Evolutionary conservation across 2,113 vertebrate species (phyloP).

Genomic region (Ploceus nigricollis): DNA sequence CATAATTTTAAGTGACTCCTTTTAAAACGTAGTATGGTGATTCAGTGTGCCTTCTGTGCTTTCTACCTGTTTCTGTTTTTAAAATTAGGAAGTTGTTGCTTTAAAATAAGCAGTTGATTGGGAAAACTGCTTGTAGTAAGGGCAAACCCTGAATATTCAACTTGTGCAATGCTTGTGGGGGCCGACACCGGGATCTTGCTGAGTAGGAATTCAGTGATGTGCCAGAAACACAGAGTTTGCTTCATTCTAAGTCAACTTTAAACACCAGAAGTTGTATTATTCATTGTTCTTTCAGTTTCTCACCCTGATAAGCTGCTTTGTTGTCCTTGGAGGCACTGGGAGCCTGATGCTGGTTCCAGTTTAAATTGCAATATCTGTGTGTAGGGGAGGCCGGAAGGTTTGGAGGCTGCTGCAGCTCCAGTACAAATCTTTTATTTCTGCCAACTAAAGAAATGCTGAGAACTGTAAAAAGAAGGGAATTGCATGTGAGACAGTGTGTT

Average conservation of each 20-base stretch:
- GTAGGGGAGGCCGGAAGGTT: background rate
- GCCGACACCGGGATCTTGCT: background rate
- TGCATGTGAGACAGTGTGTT: accelerated
- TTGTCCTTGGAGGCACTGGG: background rate
- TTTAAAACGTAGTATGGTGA: background rate
- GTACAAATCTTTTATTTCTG: background rate
- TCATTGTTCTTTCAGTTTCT: background rate
- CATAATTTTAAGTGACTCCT: background rate
- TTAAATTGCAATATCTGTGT: background rate
- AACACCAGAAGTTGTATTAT: background rate
- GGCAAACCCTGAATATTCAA: background rate
- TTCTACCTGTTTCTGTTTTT: background rate
- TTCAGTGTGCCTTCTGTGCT: accelerated
- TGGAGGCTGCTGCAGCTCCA: background rate
- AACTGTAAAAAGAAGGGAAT: accelerated
- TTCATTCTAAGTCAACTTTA: background rate
- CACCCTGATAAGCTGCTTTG: background rate
- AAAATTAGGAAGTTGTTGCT: accelerated
- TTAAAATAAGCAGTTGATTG: background rate
- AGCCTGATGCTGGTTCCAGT: background rate
- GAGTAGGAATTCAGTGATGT: background rate
- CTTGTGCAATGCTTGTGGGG: background rate
- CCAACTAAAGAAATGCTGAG: background rate
- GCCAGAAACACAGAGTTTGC: background rate
- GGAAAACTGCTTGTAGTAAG: background rate